Conservation (phyloP, 2,888 invertebrate species). For the Thera obeliscata region DNA sequence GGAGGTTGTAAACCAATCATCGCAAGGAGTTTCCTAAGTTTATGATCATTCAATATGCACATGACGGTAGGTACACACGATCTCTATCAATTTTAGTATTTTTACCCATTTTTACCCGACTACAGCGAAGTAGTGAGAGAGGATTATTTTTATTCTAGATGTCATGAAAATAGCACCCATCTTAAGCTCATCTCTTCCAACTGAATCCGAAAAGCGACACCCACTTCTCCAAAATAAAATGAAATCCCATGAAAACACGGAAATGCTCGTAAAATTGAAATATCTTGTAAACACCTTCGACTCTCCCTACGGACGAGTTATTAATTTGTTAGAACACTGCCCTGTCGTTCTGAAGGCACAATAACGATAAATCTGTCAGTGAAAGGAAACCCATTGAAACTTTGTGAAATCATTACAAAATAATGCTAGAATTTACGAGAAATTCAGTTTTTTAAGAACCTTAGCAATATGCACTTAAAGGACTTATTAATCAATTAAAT, state of each 20-base stretch:
- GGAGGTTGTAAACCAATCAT: no score
- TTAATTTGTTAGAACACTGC: slow-evolving; percentile 53
- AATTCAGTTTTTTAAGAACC: no score
- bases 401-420: slow-evolving; percentile 25
- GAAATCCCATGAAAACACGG: slow-evolving; percentile 24
- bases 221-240: slow-evolving; percentile 22
- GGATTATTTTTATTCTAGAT: no score
- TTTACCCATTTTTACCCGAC: no score
- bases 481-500: no score
- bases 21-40: no score
- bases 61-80: no score
- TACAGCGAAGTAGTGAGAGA: no score
- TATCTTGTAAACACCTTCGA: slow-evolving; percentile 33
- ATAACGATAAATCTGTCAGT: slow-evolving; percentile 64
- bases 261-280: slow-evolving; percentile 37
- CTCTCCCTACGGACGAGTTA: slow-evolving; percentile 42
- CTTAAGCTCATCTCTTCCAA: slow-evolving; percentile 13
- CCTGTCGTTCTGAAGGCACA: slow-evolving; percentile 38
- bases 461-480: no score
- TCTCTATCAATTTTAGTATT: no score
- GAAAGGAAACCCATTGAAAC: slow-evolving; percentile 31
- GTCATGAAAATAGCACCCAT: slow-evolving; percentile 1
- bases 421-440: no score
- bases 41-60: no score
- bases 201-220: slow-evolving; percentile 15